Conservation (phyloP, 2,888 invertebrate species). For the Carcina quercana region DNA sequence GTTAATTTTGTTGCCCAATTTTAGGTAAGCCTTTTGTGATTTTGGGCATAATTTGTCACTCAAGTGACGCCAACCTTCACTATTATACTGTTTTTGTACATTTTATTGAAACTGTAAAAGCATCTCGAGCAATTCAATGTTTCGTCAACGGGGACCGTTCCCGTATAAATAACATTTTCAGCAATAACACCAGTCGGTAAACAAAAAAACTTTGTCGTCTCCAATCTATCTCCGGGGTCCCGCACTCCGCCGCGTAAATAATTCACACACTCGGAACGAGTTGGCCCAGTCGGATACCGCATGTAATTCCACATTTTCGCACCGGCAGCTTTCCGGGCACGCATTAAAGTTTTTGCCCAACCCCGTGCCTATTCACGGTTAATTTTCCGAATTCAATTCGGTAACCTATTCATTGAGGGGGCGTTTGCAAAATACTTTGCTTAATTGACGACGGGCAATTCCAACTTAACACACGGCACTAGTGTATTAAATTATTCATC, state of each 20-base stretch:
- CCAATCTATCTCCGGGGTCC: constrained; percentile 34
- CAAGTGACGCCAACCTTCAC: too few species aligned
- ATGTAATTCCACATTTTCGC: constrained; percentile 59
- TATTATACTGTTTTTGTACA: too few species aligned
- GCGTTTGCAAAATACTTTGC: constrained; percentile 51
- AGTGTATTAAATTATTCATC: constrained; percentile 48
- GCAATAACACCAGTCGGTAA: constrained; percentile 27
- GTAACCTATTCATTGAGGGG: constrained; percentile 51
- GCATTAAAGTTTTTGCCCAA: constrained; percentile 61
- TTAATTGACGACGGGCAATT: constrained; percentile 50
- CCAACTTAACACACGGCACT: constrained; percentile 32
- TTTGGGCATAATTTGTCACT: too few species aligned
- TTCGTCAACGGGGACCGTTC: not conserved
- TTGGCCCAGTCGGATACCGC: constrained; percentile 45
- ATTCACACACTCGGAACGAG: constrained; percentile 49
- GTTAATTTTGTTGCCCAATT: too few species aligned
- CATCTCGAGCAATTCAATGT: too few species aligned
- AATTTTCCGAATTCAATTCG: constrained; percentile 60
- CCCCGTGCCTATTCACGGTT: constrained; percentile 46
- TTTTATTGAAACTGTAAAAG: too few species aligned
- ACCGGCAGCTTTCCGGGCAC: constrained; percentile 44
- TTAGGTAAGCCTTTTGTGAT: too few species aligned
- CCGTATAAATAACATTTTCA: constrained; percentile 13
- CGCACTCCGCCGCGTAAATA: constrained; percentile 52
- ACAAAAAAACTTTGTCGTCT: constrained; percentile 40